phyloP scores from a whole-genome alignment of 2,797 vertebrate species.

The Sardinella longiceps region DNA sequence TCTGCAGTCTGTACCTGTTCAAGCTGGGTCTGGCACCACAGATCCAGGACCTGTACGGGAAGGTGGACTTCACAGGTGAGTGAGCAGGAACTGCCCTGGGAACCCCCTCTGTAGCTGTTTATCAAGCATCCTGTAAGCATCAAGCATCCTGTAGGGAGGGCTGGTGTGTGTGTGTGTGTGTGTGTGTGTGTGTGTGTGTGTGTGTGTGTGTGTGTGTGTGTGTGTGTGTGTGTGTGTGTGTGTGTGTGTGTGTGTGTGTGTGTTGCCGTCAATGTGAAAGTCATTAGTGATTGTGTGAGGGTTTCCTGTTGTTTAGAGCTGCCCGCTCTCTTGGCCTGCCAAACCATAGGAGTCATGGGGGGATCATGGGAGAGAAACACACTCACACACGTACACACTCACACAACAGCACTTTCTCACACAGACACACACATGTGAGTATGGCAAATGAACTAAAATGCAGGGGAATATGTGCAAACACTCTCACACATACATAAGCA shows the following conservation, averaged over 20 bases:
- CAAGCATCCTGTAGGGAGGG: conserved; percentile 64
- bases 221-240: background rate
- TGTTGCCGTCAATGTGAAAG: conserved; percentile 62
- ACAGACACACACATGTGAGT: background rate
- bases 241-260: background rate
- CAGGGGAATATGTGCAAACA: conserved; percentile 43
- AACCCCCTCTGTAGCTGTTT: background rate
- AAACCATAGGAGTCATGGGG: conserved; percentile 52
- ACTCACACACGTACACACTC: background rate
- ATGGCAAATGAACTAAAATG: background rate
- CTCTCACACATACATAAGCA: too few species aligned
- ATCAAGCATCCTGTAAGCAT: background rate
- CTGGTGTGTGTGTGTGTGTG: background rate
- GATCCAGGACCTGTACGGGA: conserved; percentile 97
- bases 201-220: background rate
- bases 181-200: background rate
- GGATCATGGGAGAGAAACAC: conserved; percentile 46
- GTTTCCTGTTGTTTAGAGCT: conserved; percentile 66
- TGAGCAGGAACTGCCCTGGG: background rate
- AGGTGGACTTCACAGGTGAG: conserved; percentile 98
- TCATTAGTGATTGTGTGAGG: conserved; percentile 66
- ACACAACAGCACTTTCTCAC: too few species aligned
- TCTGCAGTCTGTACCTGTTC: conserved; percentile 95
- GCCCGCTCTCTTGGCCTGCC: conserved; percentile 46
- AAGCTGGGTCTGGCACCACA: conserved; percentile 96